Conservation (phyloP, 2,113 vertebrate species). For the Oenanthe oenanthe region DNA sequence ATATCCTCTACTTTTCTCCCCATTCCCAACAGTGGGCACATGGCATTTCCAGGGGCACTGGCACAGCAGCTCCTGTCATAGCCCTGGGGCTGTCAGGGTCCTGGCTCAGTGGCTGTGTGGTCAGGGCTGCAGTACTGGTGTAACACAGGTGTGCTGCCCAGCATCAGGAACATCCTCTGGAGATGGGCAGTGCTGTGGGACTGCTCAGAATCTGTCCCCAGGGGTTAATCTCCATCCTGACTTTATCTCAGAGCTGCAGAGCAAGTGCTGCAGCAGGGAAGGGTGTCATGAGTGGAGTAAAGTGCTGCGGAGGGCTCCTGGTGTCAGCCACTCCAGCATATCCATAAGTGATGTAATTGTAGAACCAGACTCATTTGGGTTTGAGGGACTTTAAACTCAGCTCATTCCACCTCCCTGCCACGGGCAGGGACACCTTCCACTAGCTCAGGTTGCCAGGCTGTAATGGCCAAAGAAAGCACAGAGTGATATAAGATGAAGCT, state of each 20-base stretch:
- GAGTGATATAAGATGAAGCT: not conserved
- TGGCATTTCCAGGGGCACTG: not conserved
- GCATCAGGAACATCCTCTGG: not conserved
- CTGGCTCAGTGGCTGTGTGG: not conserved
- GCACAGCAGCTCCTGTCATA: not conserved
- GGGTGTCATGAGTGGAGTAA: not conserved
- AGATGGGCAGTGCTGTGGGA: not conserved
- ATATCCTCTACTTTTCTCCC: not conserved
- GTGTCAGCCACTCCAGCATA: not conserved
- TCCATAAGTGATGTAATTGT: not conserved
- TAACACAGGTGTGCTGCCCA: fast-evolving
- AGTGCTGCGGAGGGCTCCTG: not conserved
- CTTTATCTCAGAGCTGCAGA: not conserved
- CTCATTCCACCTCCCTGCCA: not conserved
- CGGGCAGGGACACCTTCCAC: not conserved
- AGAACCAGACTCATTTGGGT: not conserved
- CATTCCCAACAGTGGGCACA: fast-evolving
- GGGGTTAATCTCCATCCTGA: not conserved
- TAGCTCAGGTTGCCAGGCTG: not conserved
- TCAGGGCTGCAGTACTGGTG: not conserved
- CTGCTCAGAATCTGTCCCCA: fast-evolving
- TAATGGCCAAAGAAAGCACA: not conserved
- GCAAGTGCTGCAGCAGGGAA: not conserved
- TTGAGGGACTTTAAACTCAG: not conserved
- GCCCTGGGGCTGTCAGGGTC: not conserved